Conservation (phyloP, 1,140 invertebrate genomes). For the Rhizoglyphus robini region DNA sequence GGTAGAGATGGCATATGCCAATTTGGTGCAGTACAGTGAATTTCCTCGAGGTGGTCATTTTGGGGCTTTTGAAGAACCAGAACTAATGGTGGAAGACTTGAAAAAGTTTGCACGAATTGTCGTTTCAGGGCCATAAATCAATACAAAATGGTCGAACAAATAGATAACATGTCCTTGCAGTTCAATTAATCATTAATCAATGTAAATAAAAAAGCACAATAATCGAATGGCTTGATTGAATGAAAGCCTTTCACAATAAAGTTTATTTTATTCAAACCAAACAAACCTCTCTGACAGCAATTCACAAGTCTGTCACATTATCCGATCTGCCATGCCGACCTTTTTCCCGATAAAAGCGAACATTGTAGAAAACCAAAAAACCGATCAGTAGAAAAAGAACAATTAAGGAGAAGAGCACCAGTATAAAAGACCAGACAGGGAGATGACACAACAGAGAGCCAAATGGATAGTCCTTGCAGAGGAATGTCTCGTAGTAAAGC, state of each 20-base stretch:
- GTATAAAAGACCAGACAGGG: background rate
- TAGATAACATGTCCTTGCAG: background rate
- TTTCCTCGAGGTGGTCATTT: slow-evolving; percentile 59
- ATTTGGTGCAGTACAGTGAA: slow-evolving; percentile 31
- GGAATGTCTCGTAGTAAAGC: slow-evolving; percentile 3
- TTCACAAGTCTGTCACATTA: slow-evolving; percentile 3
- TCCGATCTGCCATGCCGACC: background rate
- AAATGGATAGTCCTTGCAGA: background rate
- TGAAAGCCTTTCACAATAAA: too few relatives aligned
- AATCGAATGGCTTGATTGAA: too few relatives aligned
- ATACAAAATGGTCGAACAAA: background rate
- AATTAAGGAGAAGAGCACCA: background rate
- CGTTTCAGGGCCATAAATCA: background rate
- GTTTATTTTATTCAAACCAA: too few relatives aligned
- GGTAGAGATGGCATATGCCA: slow-evolving; percentile 19
- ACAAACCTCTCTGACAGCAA: too few relatives aligned
- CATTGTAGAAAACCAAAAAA: background rate
- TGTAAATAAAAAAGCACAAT: too few relatives aligned
- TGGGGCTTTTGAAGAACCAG: slow-evolving; percentile 60
- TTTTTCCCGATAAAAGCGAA: background rate
- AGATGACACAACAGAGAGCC: background rate
- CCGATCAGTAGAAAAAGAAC: background rate
- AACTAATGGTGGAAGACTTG: slow-evolving; percentile 30
- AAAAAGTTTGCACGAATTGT: background rate
- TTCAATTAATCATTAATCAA: background rate